phyloP scores from a whole-genome alignment of 2,888 invertebrate species.

The Agonum fuliginosum region DNA sequence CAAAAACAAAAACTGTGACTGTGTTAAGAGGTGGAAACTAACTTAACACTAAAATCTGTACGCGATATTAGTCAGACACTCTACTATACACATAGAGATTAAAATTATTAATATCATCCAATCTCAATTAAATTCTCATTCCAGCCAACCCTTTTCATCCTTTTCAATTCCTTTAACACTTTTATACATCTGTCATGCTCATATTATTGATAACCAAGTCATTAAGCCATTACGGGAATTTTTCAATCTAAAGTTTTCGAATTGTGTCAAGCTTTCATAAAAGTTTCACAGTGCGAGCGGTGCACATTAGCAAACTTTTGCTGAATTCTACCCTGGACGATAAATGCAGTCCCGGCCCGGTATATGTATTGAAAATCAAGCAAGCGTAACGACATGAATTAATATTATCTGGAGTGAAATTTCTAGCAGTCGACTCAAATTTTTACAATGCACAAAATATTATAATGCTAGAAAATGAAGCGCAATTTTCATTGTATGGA shows the following conservation, averaged over 20 bases:
- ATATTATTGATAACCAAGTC: slow-evolving; percentile 23
- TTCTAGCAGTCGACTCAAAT: neutral
- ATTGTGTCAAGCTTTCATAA: slow-evolving; percentile 29
- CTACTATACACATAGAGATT: no score
- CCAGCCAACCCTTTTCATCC: neutral
- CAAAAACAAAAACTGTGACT: no score
- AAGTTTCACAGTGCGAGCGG: slow-evolving; percentile 9
- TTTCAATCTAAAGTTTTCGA: slow-evolving; percentile 23
- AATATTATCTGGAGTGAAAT: slow-evolving; percentile 4
- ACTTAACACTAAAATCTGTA: no score
- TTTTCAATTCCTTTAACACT: neutral
- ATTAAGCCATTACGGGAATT: slow-evolving; percentile 17
- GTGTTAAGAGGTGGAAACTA: no score
- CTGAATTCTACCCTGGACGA: slow-evolving; percentile 2
- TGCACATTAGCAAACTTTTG: slow-evolving; percentile 7
- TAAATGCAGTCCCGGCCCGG: slow-evolving; percentile 9
- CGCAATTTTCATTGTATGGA: no score
- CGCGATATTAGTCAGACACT: no score
- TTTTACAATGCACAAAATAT: neutral
- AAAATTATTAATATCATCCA: neutral
- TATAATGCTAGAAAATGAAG: no score
- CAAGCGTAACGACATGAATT: slow-evolving; percentile 13
- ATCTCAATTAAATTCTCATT: slow-evolving; percentile 17
- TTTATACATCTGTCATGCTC: slow-evolving; percentile 15
- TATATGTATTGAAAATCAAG: neutral